phyloP scores from a whole-genome alignment of 2,797 vertebrate genomes.

The Sparus aurata region DNA sequence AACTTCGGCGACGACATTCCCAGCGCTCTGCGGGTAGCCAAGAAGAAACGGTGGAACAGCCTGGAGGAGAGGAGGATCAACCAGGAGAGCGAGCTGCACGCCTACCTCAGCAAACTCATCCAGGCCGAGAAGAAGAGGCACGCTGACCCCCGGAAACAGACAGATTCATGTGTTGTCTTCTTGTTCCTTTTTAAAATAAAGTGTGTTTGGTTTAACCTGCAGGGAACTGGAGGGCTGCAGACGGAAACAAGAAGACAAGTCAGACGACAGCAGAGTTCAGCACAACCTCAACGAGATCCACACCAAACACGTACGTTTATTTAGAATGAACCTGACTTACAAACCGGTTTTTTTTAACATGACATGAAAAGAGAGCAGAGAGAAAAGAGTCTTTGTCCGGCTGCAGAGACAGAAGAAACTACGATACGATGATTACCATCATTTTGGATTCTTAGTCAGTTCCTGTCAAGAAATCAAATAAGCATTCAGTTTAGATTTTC shows the following conservation, averaged over 20 bases:
- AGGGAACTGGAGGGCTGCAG: conserved; percentile 90
- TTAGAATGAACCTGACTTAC: too few relatives aligned
- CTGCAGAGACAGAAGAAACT: too few relatives aligned
- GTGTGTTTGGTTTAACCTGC: conserved; percentile 10
- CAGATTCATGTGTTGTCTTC: too few relatives aligned
- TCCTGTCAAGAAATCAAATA: too few relatives aligned
- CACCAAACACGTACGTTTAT: conserved; percentile 88
- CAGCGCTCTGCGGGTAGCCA: conserved; percentile 91
- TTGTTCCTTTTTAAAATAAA: background rate
- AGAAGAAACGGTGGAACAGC: conserved; percentile 96
- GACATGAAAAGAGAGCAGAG: too few relatives aligned
- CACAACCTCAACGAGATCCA: conserved; percentile 83
- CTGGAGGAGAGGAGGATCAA: conserved; percentile 93
- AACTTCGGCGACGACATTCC: conserved; percentile 96
- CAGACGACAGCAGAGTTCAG: conserved; percentile 39
- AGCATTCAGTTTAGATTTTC: too few relatives aligned
- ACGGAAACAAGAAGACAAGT: conserved; percentile 86
- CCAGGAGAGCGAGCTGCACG: conserved; percentile 94
- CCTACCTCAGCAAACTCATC: conserved; percentile 92
- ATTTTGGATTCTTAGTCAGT: too few relatives aligned
- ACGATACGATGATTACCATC: too few relatives aligned
- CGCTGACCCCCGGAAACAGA: background rate
- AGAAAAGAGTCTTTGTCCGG: too few relatives aligned
- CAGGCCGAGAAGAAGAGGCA: conserved; percentile 92
- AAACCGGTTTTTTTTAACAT: too few relatives aligned